A percentile compares a stretch with the other conserved stretches of the same genome.
Evolutionary conservation across 2,888 invertebrate genomes (phyloP).

Genomic region (Venusia cambrica): DNA sequence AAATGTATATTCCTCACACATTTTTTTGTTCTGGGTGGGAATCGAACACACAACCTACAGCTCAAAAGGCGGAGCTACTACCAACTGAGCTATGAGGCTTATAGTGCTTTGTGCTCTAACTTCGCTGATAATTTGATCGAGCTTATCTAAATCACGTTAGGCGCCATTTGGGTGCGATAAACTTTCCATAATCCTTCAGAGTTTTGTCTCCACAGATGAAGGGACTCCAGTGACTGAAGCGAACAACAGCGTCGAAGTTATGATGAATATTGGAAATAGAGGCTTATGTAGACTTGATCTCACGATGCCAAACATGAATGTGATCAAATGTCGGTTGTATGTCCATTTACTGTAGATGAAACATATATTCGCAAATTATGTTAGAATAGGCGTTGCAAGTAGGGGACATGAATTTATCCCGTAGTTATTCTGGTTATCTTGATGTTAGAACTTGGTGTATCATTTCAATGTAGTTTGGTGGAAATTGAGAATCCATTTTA

Average conservation of each 20-base stretch:
- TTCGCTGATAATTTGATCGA: no score
- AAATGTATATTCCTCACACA: no score
- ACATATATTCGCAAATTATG: constrained; percentile 37
- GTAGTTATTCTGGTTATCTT: constrained; percentile 49
- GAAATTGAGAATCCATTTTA: constrained; percentile 38
- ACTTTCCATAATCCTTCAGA: constrained; percentile 8
- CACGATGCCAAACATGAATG: constrained; percentile 70
- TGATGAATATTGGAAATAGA: constrained; percentile 23
- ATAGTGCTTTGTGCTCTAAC: no score
- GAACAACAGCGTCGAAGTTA: constrained; percentile 30
- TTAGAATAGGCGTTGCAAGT: constrained; percentile 31
- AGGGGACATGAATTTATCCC: constrained; percentile 51
- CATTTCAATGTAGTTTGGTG: constrained; percentile 34
- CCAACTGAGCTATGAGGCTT: no score
- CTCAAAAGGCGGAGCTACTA: no score
- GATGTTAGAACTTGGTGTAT: constrained; percentile 36
- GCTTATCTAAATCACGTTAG: no score
- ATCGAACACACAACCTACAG: no score
- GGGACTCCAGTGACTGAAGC: constrained; percentile 51
- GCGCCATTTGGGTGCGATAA: no score
- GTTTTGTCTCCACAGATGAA: constrained; percentile 59
- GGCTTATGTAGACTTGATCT: constrained; percentile 38
- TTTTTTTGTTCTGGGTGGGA: no score
- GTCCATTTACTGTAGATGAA: constrained; percentile 75
- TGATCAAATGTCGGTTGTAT: constrained; percentile 67